phyloP scores from a whole-genome alignment of 2,113 vertebrate species.

The Aramus guarauna region DNA sequence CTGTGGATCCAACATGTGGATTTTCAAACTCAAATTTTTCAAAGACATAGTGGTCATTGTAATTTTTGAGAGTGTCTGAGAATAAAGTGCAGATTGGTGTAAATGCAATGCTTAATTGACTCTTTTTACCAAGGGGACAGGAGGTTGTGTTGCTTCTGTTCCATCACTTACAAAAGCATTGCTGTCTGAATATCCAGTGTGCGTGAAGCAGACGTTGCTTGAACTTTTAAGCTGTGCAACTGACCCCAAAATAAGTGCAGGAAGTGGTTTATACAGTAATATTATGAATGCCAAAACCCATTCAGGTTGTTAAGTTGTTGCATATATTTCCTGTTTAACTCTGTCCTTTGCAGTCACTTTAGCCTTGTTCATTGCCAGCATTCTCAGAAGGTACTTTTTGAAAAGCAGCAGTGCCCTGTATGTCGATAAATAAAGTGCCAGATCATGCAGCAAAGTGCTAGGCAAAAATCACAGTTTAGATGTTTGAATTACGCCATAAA shows the following conservation, averaged over 20 bases:
- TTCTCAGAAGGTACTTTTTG: background rate
- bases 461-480: background rate
- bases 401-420: background rate
- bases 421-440: background rate
- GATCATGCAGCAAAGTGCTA: background rate
- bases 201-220: background rate
- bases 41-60: background rate
- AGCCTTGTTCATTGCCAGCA: background rate
- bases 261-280: background rate
- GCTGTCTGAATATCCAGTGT: background rate
- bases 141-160: background rate
- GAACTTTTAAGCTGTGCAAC: background rate
- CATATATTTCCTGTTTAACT: background rate
- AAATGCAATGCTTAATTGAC: background rate
- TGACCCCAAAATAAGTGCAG: background rate
- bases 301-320: background rate
- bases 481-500: background rate
- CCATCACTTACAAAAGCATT: background rate
- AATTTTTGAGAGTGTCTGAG: background rate
- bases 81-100: background rate
- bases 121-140: background rate
- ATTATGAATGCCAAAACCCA: background rate
- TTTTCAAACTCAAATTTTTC: background rate
- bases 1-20: background rate
- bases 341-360: background rate